Evolutionary conservation across 2,113 vertebrate species (phyloP), one percentile per base, ranked within the genome.

Genomic region (Antennarius striatus): DNA sequence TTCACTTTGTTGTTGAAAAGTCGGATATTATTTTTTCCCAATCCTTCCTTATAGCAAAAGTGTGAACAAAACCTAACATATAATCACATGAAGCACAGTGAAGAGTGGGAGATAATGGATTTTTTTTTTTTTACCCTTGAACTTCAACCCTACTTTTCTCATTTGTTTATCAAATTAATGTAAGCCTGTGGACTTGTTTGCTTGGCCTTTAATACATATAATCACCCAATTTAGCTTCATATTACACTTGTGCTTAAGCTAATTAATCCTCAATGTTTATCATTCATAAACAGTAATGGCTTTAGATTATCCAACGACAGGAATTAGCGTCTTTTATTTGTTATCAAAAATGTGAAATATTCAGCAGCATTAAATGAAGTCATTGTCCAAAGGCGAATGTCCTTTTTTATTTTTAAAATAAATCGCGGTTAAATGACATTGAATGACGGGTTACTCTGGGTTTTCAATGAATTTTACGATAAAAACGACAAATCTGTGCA

Each of bases 111-210:
- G 84, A 85, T 89, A 84, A 88, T 85, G 73, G 68, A 73, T 13
- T 56, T 32, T n/a, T 62, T 83, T 84, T 73, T 69, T 86, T 85
- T 78, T 86, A 79, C 80, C 84, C 84, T 88, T 88, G 80, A 89
- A 86, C 82, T 70, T 56, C 83, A 77, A 81, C 84, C 83, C 81
- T 63, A 60, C 70, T 82, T 91, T 84, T 75, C 63, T 72, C 79
- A 70, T 80, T 89, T 89, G 85, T 91, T 91, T 89, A 87, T 88
- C 82, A 85, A 89, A 90, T 89, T 90, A 89, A 88, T 89, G 83
- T 82, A 79, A 88, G 73, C 84, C 81, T 58, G 68, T 73, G 71
- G 80, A 86, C 86, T 75, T 88, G 82, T 87, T 80, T 84, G 77
- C 74, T 55, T 83, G 43, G 60, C 68, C 74, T 88, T 90, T 89